A percentile compares a stretch with the other conserved stretches of the same genome.
Evolutionary conservation across 2,888 invertebrate species (phyloP).

Genomic region (Smittia aterrima): DNA sequence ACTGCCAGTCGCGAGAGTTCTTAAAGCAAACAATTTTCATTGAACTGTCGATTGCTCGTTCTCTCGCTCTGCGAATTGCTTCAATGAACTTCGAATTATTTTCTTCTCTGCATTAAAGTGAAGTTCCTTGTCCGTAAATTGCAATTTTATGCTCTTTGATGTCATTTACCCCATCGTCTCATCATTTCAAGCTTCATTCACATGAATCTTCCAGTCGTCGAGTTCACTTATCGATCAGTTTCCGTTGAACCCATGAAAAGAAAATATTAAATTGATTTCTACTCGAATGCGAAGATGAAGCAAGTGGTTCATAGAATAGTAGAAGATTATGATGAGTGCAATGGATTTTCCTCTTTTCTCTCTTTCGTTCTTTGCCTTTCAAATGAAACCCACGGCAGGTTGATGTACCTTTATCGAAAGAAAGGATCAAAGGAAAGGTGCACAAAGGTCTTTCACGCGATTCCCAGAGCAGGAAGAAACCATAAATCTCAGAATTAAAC

Average conservation of each 20-base stretch:
- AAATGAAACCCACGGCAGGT: background rate
- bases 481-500: background rate
- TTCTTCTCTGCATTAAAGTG: background rate
- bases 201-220: too few relatives aligned
- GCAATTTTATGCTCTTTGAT: slow-evolving; percentile 19
- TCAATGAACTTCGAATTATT: slow-evolving; percentile 32
- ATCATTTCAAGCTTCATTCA: background rate
- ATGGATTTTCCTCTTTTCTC: background rate
- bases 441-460: background rate
- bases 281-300: background rate
- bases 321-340: background rate
- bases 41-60: slow-evolving; percentile 28
- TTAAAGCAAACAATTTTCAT: background rate
- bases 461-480: background rate
- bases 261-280: background rate
- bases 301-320: background rate
- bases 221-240: background rate
- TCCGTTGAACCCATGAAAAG: background rate
- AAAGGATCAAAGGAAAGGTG: background rate
- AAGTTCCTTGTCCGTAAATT: slow-evolving; percentile 32
- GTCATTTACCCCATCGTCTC: slow-evolving; percentile 24
- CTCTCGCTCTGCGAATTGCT: slow-evolving; percentile 26
- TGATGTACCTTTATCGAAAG: background rate
- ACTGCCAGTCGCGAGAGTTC: background rate
- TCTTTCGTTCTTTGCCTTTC: too few relatives aligned